Evolutionary conservation across 92 coral and sea anemone genomes (phyloP).

Genomic region (Parazoanthus swiftii): DNA sequence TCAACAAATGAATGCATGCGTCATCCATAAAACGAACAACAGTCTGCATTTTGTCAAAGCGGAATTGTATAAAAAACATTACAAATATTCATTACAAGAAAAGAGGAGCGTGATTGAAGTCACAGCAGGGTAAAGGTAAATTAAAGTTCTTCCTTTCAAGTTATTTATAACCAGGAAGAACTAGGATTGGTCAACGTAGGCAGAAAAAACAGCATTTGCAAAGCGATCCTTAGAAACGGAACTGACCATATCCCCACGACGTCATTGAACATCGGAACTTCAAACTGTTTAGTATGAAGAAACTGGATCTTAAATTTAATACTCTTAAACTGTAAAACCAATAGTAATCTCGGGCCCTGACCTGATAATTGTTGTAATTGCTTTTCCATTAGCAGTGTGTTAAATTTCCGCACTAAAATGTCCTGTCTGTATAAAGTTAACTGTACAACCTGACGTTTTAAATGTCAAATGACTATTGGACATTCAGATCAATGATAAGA

Average conservation of each 20-base stretch:
- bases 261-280: neutral
- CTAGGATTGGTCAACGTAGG: neutral
- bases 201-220: neutral
- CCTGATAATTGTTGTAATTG: neutral
- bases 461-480: neutral
- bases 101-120: too few relatives aligned
- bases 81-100: too few relatives aligned
- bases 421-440: neutral
- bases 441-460: neutral
- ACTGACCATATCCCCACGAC: neutral
- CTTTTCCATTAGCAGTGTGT: conserved; percentile 3
- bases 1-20: too few relatives aligned
- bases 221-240: conserved; percentile 15
- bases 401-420: neutral
- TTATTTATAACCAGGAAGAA: neutral
- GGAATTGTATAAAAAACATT: too few relatives aligned
- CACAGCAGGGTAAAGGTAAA: too few relatives aligned
- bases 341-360: neutral
- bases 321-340: neutral
- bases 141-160: neutral
- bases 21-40: too few relatives aligned
- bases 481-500: neutral
- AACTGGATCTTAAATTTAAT: neutral
- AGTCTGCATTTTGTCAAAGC: too few relatives aligned
- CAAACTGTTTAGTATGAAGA: neutral